These are phyloP conservation scores for Criorhina ranunculi DNA, from an alignment of 2,888 invertebrate genomes.

Conservation along the genomic window DNA sequence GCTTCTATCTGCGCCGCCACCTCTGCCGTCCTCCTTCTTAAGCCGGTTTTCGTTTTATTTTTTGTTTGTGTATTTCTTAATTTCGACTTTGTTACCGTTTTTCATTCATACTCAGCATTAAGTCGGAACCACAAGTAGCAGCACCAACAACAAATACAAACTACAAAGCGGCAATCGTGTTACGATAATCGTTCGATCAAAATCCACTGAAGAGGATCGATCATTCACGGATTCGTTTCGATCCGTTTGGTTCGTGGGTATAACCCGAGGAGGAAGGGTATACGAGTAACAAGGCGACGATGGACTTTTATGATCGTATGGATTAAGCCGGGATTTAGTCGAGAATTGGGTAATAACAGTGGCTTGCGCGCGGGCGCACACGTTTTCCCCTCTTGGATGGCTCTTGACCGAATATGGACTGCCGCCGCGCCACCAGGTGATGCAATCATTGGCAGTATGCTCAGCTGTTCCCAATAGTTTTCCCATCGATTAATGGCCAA, in stretches of 20 bases:
- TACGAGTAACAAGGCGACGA: slow-evolving; percentile 19
- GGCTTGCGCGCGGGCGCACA: slow-evolving; percentile 19
- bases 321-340: slow-evolving; percentile 48
- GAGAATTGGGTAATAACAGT: slow-evolving; percentile 55
- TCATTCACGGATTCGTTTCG: slow-evolving; percentile 66
- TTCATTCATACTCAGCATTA: slow-evolving; percentile 58
- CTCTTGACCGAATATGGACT: slow-evolving; percentile 60
- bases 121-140: slow-evolving; percentile 17
- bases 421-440: slow-evolving; percentile 26
- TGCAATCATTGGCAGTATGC: slow-evolving; percentile 46
- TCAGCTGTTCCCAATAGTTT: slow-evolving; percentile 46
- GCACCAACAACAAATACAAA: slow-evolving; percentile 27
- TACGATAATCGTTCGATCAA: slow-evolving; percentile 76
- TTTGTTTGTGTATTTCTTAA: slow-evolving; percentile 33
- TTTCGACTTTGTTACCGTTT: slow-evolving; percentile 67
- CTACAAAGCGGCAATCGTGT: slow-evolving; percentile 75
- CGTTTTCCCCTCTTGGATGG: slow-evolving; percentile 15
- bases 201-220: slow-evolving; percentile 73
- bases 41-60: not conserved
- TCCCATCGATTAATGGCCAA: slow-evolving; percentile 73
- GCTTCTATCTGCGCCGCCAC: not conserved
- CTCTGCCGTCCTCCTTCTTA: not conserved
- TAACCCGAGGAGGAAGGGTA: slow-evolving; percentile 8
- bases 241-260: slow-evolving; percentile 12
- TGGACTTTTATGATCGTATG: slow-evolving; percentile 31